Evolutionary conservation across 2,888 invertebrate species (phyloP).

Genomic region (Notocelia uddmanniana): DNA sequence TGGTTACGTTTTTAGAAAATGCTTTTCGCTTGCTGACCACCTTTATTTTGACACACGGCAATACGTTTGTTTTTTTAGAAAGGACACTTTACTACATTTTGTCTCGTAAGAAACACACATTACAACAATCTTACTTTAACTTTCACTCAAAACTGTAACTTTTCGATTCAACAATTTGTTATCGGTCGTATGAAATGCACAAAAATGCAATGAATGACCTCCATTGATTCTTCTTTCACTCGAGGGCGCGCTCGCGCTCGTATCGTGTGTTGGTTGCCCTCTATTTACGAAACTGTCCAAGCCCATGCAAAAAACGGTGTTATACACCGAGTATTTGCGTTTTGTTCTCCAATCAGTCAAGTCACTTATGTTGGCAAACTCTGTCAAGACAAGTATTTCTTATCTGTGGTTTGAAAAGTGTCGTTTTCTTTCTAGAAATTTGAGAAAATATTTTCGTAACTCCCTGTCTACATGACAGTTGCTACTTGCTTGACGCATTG

Average conservation of each 20-base stretch:
- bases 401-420: slow-evolving; percentile 7
- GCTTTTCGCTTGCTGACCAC: slow-evolving; percentile 50
- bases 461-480: slow-evolving; percentile 28
- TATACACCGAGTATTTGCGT: not conserved
- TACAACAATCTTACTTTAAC: slow-evolving; percentile 57
- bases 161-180: slow-evolving; percentile 52
- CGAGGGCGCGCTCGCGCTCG: slow-evolving; percentile 40
- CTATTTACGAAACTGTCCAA: slow-evolving; percentile 31
- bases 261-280: slow-evolving; percentile 37
- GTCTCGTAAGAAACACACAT: slow-evolving; percentile 61
- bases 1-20: slow-evolving; percentile 64
- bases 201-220: slow-evolving; percentile 84
- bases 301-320: not conserved
- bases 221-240: slow-evolving; percentile 79
- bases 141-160: slow-evolving; percentile 55
- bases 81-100: slow-evolving; percentile 50
- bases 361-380: not conserved
- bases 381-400: not conserved
- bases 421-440: slow-evolving; percentile 30
- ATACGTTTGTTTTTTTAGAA: slow-evolving; percentile 40
- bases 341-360: not conserved
- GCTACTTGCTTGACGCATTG: slow-evolving; percentile 14
- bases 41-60: slow-evolving; percentile 61
- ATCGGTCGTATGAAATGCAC: slow-evolving; percentile 65
- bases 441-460: slow-evolving; percentile 4